phyloP scores from a whole-genome alignment of 2,888 invertebrate species.

The Serripes groenlandicus region DNA sequence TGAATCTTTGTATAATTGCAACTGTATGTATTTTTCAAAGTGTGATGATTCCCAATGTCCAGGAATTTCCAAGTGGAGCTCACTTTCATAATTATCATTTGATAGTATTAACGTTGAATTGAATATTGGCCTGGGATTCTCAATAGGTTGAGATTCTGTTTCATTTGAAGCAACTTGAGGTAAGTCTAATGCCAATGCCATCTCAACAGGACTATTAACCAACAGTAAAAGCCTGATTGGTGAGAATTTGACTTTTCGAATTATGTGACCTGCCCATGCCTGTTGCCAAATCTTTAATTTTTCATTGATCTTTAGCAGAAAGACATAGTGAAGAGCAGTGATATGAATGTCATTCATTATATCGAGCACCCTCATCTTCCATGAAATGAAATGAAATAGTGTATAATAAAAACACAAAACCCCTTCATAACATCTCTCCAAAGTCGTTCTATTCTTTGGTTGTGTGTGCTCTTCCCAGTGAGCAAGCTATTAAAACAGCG shows the following conservation, averaged over 20 bases:
- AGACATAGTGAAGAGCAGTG: slow-evolving; percentile 45
- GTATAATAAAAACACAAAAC: slow-evolving; percentile 44
- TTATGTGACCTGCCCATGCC: slow-evolving; percentile 44
- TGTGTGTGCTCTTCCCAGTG: slow-evolving; percentile 43
- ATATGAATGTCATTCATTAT: slow-evolving; percentile 30
- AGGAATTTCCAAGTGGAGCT: slow-evolving; percentile 2
- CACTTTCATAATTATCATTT: not conserved
- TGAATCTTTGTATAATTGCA: not conserved
- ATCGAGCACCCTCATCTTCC: slow-evolving; percentile 42
- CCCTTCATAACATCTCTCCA: slow-evolving; percentile 58
- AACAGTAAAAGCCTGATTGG: slow-evolving; percentile 30
- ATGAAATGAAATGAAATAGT: slow-evolving; percentile 44
- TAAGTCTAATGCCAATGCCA: not conserved
- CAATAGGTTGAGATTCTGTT: not conserved
- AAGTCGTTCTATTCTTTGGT: slow-evolving; percentile 37
- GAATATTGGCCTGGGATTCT: slow-evolving; percentile 12
- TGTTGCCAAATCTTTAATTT: slow-evolving; percentile 33
- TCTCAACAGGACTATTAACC: slow-evolving; percentile 4
- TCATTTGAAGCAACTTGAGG: not conserved
- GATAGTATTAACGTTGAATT: not conserved
- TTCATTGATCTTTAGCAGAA: slow-evolving; percentile 30
- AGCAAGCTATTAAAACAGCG: slow-evolving; percentile 40
- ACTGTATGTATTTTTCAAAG: not conserved
- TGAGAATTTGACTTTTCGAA: slow-evolving; percentile 33
- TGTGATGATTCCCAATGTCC: slow-evolving; percentile 3